Base-by-base conservation (phyloP, 1,140 invertebrate species). In the Dendroctonus ponderosae region DNA sequence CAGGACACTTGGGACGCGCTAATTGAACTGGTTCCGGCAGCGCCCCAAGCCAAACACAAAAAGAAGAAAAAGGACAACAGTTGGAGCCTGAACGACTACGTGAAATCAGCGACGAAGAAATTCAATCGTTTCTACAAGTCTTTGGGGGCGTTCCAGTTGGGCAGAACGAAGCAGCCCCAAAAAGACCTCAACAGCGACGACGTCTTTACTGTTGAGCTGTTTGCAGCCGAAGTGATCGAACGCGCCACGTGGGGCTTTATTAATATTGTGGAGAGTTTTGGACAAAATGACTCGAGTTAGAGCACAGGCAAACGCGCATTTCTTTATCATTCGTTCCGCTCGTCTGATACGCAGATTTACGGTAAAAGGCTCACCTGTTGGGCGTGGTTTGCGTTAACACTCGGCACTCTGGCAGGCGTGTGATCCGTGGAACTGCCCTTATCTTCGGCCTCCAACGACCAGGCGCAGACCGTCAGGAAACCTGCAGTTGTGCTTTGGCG, bases 401-500 rank as follows among this genome's bases (percentile, higher is more conserved):
- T 69, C 59, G 81, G 77, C 67, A 78, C 81, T 73, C 83, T 80
- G 66, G 84, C 86, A 7, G 87, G 86, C 5, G 86, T 89, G 54
- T 88, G 89, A 70, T 87, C 87, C 0, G 88, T 89, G 67, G 88
- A 90, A 26, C 85, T 86, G 11, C 85, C 85, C 57, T 85, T 83
- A 67, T 88, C 87, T 59, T 90, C 89, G 5, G 86, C 84, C 73
- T 94, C 91, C 26, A 92, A 81, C 42, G 90, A 87, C 90, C 91
- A 94, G 0, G 91, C 89, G 68, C 87, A 87, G 6, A 94, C 82
- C 5, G 91, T 93, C 11, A 94, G 83, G 80, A 93, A 94, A 3
- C 92, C 92, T 43, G 89, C 86, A 5, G 87, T 89, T 62, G 83
- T 85, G 42, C 85, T 82, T 67, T 86, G 84, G 14, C 81, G 67